phyloP scores from a whole-genome alignment of 2,113 vertebrate genomes.

The Synodontis membranacea region DNA sequence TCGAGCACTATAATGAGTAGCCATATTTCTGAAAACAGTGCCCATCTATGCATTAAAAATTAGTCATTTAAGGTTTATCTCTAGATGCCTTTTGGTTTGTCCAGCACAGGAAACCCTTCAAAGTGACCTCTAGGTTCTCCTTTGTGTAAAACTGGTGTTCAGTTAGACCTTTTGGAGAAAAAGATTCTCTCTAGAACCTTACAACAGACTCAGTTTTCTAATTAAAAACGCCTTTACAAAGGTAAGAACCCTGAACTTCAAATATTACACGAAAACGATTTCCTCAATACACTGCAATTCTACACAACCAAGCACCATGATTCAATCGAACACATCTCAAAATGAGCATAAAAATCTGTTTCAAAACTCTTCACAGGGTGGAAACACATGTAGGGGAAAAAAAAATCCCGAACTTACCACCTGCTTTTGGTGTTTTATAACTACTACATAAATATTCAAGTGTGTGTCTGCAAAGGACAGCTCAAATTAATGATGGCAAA shows the following conservation, averaged over 20 bases:
- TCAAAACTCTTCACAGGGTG: neutral
- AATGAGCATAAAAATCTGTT: neutral
- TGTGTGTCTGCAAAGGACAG: conserved; percentile 27
- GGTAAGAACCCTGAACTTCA: neutral
- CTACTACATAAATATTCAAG: conserved; percentile 8
- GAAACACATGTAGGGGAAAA: neutral
- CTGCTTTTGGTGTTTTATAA: conserved; percentile 23
- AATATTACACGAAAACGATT: neutral
- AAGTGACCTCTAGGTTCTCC: neutral
- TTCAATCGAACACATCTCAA: neutral
- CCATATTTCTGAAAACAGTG: neutral
- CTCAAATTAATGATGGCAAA: conserved; percentile 37
- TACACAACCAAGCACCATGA: neutral
- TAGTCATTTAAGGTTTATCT: neutral
- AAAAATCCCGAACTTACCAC: neutral
- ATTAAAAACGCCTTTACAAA: neutral
- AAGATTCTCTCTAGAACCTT: neutral
- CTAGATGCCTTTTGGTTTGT: neutral
- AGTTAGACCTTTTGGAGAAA: neutral
- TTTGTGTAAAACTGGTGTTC: neutral
- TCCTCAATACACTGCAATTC: neutral
- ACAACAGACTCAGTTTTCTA: neutral
- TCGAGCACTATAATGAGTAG: neutral
- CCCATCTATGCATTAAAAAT: neutral
- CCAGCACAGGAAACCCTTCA: neutral